A percentile compares a stretch with the other conserved stretches of the same genome.
These are phyloP conservation scores for Pipistrellus pipistrellus DNA, from an alignment of 2,797 vertebrate species.

Conservation along the genomic window DNA sequence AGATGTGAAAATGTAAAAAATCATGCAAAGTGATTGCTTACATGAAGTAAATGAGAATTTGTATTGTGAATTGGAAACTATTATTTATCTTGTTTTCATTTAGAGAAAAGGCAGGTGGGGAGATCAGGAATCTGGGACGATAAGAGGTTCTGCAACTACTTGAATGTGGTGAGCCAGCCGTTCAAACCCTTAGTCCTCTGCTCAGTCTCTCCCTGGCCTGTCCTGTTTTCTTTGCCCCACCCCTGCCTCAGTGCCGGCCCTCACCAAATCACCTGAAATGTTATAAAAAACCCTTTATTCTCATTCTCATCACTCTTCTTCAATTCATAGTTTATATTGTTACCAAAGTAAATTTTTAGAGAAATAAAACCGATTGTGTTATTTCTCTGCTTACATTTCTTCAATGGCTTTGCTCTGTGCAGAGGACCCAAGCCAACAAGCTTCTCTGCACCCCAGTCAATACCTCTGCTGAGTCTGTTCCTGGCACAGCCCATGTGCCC, in stretches of 20 bases:
- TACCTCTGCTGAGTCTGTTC: not conserved
- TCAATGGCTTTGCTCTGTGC: not conserved
- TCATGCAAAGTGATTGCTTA: slow-evolving; percentile 65
- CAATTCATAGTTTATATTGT: slow-evolving; percentile 23
- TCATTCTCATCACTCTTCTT: slow-evolving; percentile 30
- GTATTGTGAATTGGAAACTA: slow-evolving; percentile 51
- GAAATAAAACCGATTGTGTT: not conserved
- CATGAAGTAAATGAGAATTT: slow-evolving; percentile 62
- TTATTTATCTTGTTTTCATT: slow-evolving; percentile 57
- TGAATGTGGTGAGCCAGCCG: not conserved
- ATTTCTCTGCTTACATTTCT: slow-evolving; percentile 7
- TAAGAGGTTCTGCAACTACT: not conserved
- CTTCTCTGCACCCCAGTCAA: not conserved
- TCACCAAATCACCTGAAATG: not conserved
- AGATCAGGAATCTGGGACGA: not conserved
- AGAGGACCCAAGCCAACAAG: not conserved
- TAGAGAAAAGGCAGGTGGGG: slow-evolving; percentile 32
- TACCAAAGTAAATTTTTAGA: not conserved
- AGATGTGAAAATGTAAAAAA: slow-evolving; percentile 73
- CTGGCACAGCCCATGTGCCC: not conserved
- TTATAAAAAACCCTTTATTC: not conserved
- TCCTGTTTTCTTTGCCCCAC: not conserved
- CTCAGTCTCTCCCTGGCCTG: fast-evolving
- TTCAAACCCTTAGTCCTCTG: not conserved
- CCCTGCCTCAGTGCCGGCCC: not conserved